Conservation (phyloP, 2,113 vertebrate species). For the Semnornis frantzii region DNA sequence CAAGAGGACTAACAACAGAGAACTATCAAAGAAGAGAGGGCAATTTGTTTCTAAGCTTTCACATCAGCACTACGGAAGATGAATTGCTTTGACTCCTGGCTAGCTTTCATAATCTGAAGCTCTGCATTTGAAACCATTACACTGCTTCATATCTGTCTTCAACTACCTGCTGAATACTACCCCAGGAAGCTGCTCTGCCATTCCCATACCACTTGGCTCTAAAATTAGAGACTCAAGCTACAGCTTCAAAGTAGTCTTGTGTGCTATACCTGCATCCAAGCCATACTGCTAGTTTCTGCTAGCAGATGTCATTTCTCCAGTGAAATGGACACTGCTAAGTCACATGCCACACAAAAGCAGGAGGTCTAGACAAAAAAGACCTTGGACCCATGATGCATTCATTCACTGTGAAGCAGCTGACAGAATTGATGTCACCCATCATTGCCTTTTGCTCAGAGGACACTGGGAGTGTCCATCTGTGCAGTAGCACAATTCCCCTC, state of each 20-base stretch:
- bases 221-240: neutral
- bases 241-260: neutral
- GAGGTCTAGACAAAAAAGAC: neutral
- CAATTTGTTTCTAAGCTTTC: neutral
- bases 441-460: neutral
- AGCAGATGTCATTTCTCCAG: neutral
- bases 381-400: neutral
- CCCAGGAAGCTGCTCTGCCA: neutral
- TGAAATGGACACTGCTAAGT: neutral
- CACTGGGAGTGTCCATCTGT: rapidly evolving
- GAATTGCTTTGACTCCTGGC: neutral
- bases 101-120: neutral
- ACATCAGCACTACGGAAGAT: neutral
- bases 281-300: neutral
- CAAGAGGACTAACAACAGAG: neutral
- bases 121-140: neutral
- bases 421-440: neutral
- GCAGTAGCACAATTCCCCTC: neutral
- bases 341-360: neutral
- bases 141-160: neutral
- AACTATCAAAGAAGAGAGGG: neutral
- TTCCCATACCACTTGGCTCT: neutral
- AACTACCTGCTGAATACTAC: neutral
- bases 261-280: neutral
- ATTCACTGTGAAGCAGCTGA: neutral